Evolutionary conservation across 2,797 vertebrate species (phyloP).

Genomic region (Microchirus variegatus): DNA sequence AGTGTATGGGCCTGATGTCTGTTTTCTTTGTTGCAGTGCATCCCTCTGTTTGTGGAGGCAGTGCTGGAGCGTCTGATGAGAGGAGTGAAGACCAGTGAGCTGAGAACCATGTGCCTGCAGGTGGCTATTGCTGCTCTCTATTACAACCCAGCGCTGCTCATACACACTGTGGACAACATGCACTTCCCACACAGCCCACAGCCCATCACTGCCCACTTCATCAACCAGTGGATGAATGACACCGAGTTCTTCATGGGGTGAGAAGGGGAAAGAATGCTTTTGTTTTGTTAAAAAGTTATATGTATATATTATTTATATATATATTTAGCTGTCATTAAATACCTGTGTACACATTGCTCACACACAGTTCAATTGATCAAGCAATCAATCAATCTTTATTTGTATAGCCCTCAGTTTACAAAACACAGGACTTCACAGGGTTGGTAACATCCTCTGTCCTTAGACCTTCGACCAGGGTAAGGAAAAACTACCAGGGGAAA

Average conservation of each 20-base stretch:
- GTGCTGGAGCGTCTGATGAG: conserved; percentile 93
- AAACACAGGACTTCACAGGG: too few relatives aligned
- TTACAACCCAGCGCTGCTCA: conserved; percentile 91
- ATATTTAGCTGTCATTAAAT: too few relatives aligned
- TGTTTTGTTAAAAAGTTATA: not conserved
- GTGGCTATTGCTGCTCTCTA: conserved; percentile 95
- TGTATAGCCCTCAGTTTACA: too few relatives aligned
- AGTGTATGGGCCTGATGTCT: not conserved
- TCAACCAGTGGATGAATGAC: conserved; percentile 99
- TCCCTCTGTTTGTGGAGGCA: conserved; percentile 94
- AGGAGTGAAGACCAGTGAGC: conserved; percentile 94
- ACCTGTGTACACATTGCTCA: too few relatives aligned
- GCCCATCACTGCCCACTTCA: conserved; percentile 95
- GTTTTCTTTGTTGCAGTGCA: conserved; percentile 79
- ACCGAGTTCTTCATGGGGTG: conserved; percentile 97
- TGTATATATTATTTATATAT: too few relatives aligned
- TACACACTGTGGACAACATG: conserved; percentile 93
- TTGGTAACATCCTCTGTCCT: too few relatives aligned
- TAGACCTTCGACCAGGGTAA: too few relatives aligned
- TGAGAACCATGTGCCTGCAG: conserved; percentile 97
- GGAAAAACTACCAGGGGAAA: too few relatives aligned
- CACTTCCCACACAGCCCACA: conserved; percentile 91
- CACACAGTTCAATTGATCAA: too few relatives aligned
- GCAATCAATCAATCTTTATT: too few relatives aligned
- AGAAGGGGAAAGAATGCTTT: conserved; percentile 28